phyloP scores from a whole-genome alignment of 2,113 vertebrate genomes.

The Rhinichthys klamathensis region DNA sequence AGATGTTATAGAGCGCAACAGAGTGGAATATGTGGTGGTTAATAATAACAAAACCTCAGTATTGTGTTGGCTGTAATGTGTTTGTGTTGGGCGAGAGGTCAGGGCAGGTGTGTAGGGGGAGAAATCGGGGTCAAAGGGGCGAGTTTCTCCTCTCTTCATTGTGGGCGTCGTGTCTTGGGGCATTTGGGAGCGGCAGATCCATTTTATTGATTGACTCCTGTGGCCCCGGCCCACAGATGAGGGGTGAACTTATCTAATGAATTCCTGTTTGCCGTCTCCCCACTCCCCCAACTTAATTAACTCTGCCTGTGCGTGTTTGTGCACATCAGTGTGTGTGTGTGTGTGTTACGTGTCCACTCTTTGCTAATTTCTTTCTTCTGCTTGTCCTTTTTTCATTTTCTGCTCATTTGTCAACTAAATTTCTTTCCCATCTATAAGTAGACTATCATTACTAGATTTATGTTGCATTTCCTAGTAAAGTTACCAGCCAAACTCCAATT shows the following conservation, averaged over 20 bases:
- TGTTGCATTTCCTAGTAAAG: background rate
- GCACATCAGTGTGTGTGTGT: constrained; percentile 52
- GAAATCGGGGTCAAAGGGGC: constrained; percentile 64
- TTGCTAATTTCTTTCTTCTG: background rate
- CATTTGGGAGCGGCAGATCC: constrained; percentile 76
- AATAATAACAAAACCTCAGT: constrained; percentile 1
- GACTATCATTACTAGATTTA: background rate
- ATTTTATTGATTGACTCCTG: constrained; percentile 82
- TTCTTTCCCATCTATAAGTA: background rate
- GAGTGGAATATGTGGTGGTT: constrained; percentile 7
- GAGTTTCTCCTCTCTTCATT: constrained; percentile 50
- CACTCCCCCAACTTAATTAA: constrained; percentile 83
- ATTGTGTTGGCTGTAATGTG: constrained; percentile 44
- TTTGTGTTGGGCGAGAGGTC: constrained; percentile 27
- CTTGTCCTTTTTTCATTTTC: background rate
- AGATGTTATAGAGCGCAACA: background rate
- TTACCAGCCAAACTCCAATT: background rate
- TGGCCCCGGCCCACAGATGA: constrained; percentile 78
- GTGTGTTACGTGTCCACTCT: constrained; percentile 32
- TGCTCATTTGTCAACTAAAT: constrained; percentile 8
- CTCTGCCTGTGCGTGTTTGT: constrained; percentile 69
- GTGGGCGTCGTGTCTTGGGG: constrained; percentile 68
- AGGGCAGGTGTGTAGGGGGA: constrained; percentile 58
- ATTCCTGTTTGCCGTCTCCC: constrained; percentile 78
- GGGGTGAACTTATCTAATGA: constrained; percentile 80